phyloP scores from a whole-genome alignment of 2,797 vertebrate genomes.

The Gallinago nigripennis region DNA sequence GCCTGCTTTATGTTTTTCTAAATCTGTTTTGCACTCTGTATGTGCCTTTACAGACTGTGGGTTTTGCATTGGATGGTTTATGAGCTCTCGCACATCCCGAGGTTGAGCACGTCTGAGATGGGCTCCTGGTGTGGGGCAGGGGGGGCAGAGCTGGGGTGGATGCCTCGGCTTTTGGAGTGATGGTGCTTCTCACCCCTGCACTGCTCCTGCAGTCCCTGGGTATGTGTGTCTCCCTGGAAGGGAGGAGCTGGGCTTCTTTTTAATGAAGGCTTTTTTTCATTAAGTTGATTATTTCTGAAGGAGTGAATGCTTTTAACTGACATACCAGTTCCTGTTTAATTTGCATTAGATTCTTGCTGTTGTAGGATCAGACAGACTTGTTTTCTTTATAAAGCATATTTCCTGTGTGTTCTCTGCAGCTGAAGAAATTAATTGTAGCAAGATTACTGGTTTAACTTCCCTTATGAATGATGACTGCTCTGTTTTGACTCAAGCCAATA shows the following conservation, averaged over 20 bases:
- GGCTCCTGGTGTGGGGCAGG: fast-evolving
- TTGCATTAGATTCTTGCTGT: background rate
- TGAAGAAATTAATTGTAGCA: background rate
- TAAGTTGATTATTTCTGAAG: background rate
- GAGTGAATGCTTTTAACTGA: background rate
- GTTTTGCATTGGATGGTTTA: background rate
- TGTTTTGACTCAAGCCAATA: background rate
- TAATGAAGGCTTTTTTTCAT: background rate
- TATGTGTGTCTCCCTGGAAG: background rate
- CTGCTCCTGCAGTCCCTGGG: background rate
- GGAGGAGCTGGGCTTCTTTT: background rate
- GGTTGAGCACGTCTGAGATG: fast-evolving
- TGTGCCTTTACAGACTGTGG: background rate
- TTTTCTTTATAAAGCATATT: background rate
- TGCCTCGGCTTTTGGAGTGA: fast-evolving
- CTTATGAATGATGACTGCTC: background rate
- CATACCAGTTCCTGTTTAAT: background rate
- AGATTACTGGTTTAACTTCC: background rate
- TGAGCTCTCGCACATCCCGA: background rate
- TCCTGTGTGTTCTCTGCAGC: background rate
- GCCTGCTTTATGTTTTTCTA: background rate
- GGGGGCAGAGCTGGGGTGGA: background rate
- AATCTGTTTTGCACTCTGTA: background rate
- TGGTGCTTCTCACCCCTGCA: background rate
- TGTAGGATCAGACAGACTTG: background rate